Evolutionary conservation across 1,140 invertebrate genomes (phyloP).

Genomic region (Grapholita molesta): DNA sequence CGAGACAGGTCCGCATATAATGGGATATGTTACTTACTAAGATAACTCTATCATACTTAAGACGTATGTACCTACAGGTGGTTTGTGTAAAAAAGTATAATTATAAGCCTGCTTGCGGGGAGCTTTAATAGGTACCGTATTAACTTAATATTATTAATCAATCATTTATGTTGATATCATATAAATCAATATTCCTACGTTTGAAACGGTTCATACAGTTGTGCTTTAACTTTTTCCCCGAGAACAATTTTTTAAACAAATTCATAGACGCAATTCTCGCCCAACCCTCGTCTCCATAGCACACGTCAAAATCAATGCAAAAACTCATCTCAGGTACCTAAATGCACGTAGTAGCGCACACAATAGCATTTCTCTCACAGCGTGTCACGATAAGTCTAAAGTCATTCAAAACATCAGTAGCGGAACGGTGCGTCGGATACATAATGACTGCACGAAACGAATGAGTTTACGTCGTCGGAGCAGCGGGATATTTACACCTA

Average conservation of each 20-base stretch:
- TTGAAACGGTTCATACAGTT: no score
- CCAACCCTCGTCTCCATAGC: neutral
- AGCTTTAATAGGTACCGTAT: no score
- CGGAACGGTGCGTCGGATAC: neutral
- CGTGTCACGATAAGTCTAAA: neutral
- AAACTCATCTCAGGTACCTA: neutral
- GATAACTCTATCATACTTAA: neutral
- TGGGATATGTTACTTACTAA: no score
- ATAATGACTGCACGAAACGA: neutral
- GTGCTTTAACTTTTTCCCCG: neutral
- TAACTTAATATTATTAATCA: no score
- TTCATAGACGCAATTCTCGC: neutral
- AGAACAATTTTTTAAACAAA: neutral
- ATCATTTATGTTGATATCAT: no score
- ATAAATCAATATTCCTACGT: no score
- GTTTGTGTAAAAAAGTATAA: no score
- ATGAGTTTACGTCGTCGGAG: neutral
- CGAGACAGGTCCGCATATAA: neutral
- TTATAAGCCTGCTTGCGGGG: no score
- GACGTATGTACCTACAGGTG: no score
- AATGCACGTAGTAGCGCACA: neutral
- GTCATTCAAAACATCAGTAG: neutral
- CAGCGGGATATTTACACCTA: conserved; percentile 1
- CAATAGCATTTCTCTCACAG: neutral
- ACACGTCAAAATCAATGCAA: neutral